phyloP scores from a whole-genome alignment of 2,888 invertebrate genomes.

The Drosophila aldrichi region DNA sequence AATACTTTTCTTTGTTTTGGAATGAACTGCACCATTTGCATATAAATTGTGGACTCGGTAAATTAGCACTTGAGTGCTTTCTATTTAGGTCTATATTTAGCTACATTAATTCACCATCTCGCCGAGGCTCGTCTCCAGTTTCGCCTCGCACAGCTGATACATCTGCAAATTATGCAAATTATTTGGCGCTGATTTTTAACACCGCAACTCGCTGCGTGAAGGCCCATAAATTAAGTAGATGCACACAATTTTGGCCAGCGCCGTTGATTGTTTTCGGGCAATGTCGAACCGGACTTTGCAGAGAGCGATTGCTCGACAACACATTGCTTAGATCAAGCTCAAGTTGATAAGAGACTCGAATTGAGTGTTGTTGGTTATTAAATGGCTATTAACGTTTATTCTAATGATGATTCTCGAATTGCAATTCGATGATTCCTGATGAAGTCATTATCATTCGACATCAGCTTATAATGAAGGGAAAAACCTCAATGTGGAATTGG shows the following conservation, averaged over 20 bases:
- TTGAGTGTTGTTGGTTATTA: constrained; percentile 23
- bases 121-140: no score
- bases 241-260: constrained; percentile 39
- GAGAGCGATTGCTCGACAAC: constrained; percentile 67
- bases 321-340: constrained; percentile 50
- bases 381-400: constrained; percentile 20
- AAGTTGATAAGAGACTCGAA: constrained; percentile 37
- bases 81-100: constrained; percentile 2
- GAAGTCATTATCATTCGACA: not conserved
- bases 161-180: constrained; percentile 75
- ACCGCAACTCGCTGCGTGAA: constrained; percentile 53
- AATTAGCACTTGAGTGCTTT: constrained; percentile 47
- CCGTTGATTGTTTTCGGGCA: constrained; percentile 28
- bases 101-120: constrained; percentile 27
- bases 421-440: not conserved
- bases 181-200: constrained; percentile 65
- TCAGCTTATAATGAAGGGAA: not conserved
- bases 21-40: constrained; percentile 68
- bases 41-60: constrained; percentile 52
- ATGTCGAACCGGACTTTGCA: constrained; percentile 66
- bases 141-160: constrained; percentile 49
- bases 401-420: constrained; percentile 2
- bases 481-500: not conserved
- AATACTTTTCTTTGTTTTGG: constrained; percentile 19
- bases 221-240: constrained; percentile 67